Evolutionary conservation across 2,888 invertebrate species (phyloP), one percentile per base, ranked within the genome.

Genomic region (Microdon myrmicae): DNA sequence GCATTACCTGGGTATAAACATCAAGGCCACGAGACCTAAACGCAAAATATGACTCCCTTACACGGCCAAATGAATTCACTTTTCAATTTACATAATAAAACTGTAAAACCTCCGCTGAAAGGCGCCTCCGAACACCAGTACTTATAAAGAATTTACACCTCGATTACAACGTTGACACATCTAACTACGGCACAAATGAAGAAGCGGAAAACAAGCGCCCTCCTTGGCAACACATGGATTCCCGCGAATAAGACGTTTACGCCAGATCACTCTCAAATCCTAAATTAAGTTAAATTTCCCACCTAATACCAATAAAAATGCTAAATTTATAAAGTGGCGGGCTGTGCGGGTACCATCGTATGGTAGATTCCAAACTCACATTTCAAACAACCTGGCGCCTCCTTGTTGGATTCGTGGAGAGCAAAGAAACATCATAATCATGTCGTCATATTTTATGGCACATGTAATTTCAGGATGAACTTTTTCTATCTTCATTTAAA

Each of bases 361-460:
- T n/a, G n/a, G n/a, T n/a, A n/a, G n/a, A n/a, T n/a, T n/a, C n/a
- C n/a, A n/a, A n/a, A n/a, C n/a, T n/a, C n/a, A n/a, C n/a, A n/a
- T n/a, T n/a, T n/a, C n/a, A n/a, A n/a, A n/a, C n/a, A n/a, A n/a
- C n/a, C n/a, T n/a, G n/a, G n/a, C n/a, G n/a, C n/a, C n/a, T n/a
- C 16, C 37, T 54, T 54, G 43, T 34, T 45, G 54, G 45, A 39
- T 38, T 34, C 49, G 43, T 45, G 60, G 31, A 48, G 54, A 54
- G 71, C 71, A 74, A 74, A 75, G 70, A 74, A 73, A 75, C 74
- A 75, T 73, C 71, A 74, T 75, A 74, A 75, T 74, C 73, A 74
- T 74, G 68, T 70, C 68, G 64, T 68, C 64, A 68, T 69, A 68
- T 70, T 67, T 61, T 68, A 67, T 59, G 68, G 58, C 64, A 53